Evolutionary conservation across 2,797 vertebrate genomes (phyloP).

Genomic region (Trichosurus vulpecula): DNA sequence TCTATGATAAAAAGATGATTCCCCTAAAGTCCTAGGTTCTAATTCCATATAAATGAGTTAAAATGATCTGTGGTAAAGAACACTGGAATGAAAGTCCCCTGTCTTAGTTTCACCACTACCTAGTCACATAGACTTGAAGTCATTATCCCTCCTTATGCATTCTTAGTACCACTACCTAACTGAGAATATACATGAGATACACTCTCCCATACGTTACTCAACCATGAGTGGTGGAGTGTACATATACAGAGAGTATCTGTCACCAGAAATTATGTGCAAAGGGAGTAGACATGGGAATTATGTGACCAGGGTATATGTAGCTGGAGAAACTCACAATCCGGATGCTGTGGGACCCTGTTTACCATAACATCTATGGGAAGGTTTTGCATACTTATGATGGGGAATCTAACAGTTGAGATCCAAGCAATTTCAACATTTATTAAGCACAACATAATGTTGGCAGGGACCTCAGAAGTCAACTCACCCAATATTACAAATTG

Average conservation of each 20-base stretch:
- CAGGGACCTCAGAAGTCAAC: neutral
- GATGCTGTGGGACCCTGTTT: neutral
- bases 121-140: neutral
- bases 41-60: neutral
- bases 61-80: neutral
- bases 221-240: neutral
- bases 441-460: neutral
- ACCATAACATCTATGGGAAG: neutral
- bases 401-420: neutral
- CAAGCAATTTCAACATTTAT: neutral
- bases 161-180: neutral
- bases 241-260: too few relatives aligned
- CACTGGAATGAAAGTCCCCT: neutral
- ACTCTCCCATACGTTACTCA: neutral
- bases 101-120: neutral
- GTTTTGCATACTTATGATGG: neutral
- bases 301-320: neutral
- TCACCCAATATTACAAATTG: neutral
- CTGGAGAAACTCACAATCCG: neutral
- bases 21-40: neutral
- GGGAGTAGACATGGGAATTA: neutral
- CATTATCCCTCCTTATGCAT: neutral
- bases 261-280: neutral
- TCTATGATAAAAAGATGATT: slow-evolving; percentile 26
- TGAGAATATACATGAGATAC: neutral